Base-by-base conservation (phyloP, 2,113 vertebrate species). In the Orientallactaga bullata region DNA sequence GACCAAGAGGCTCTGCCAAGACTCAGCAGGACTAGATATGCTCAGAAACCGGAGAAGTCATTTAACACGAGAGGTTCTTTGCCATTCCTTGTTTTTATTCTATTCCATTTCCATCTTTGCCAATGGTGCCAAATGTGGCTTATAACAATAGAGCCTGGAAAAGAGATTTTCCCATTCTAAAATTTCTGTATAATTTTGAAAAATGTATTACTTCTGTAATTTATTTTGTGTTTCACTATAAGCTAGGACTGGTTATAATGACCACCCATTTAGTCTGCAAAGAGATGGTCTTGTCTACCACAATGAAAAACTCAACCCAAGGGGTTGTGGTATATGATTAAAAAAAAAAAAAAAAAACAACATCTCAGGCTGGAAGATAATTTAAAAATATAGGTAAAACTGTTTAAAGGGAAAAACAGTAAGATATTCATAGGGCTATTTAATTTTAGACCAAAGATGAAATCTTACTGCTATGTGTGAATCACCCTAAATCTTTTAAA, bases 381-480 rank as follows among this genome's bases (percentile, higher is more conserved):
- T 69, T 93, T 74, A 23, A 77, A 95, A 65, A 55, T 60, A 11
- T 7, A 80, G 73, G 21, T 37, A 66, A 94, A 74, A 24, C 73
- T 39, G 85, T 66, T 6, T 93, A 89, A 30, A 79, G 83, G 78
- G 51, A 95, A 74, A 77, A 79, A n/a, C 7, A 92, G 42, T 11
- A 78, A 85, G 58, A 66, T 21, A 37, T 68, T 82, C 23, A 72
- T 8, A 83, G 28, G 51, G 16, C 21, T 47, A 92, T 72, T 91
- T 63, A 90, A 77, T 87, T 92, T 51, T 85, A 95, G 65, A 88
- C 12, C 18, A 80, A 24, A 58, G 42, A 73, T 81, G 58, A n/a
- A 30, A 81, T 78, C 85, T 55, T 74, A 74, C 20, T 63, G 17
- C 2, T 13, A 28, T 60, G 39, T 71, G 55, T 47, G 42, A 77